Conservation (phyloP, 2,888 invertebrate genomes). For the Taphrorychus bicolor region DNA sequence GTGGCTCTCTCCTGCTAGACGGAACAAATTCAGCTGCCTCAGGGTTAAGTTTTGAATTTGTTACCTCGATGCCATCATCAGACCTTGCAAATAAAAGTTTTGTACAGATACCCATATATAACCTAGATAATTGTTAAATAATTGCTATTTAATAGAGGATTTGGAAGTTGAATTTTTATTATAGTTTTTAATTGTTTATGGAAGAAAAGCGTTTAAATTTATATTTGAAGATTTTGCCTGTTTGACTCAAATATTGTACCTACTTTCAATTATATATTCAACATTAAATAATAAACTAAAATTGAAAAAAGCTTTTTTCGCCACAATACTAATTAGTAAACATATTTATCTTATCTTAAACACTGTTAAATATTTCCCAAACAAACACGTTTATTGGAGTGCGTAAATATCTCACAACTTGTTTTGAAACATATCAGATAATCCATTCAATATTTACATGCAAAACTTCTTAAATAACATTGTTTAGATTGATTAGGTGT, state of each 20-base stretch:
- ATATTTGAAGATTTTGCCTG: no score
- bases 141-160: no score
- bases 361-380: neutral
- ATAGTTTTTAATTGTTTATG: no score
- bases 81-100: neutral
- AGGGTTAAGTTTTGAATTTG: conserved; percentile 79
- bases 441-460: neutral
- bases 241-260: no score
- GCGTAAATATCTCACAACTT: neutral
- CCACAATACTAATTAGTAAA: neutral
- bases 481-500: neutral
- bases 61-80: conserved; percentile 54
- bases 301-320: neutral
- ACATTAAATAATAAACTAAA: neutral
- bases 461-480: neutral
- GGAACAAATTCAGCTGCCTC: conserved; percentile 88
- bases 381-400: neutral
- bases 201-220: no score
- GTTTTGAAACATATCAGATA: neutral
- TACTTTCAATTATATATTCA: no score
- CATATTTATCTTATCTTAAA: neutral
- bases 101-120: neutral
- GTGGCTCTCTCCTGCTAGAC: conserved; percentile 40
- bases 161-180: no score
- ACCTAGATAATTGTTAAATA: no score